A percentile compares a stretch with the other conserved stretches of the same genome.
These are phyloP conservation scores for Lepidocolaptes lacrymiger DNA, from an alignment of 2,797 vertebrate species.

Conservation along the genomic window DNA sequence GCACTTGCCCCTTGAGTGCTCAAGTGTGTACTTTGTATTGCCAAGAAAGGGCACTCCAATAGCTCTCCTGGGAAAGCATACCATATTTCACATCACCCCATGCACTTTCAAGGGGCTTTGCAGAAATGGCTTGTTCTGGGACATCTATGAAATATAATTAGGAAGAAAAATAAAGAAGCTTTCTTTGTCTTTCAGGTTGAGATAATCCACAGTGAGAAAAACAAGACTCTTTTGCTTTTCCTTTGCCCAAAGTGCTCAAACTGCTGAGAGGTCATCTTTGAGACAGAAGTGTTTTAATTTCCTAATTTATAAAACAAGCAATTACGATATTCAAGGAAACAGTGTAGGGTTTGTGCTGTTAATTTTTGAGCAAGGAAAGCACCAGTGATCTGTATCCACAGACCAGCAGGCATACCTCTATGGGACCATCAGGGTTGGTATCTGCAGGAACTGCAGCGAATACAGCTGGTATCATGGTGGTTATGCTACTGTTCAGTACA, in stretches of 20 bases:
- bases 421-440: not conserved
- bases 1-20: constrained; percentile 62
- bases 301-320: constrained; percentile 6
- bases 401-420: not conserved
- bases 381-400: not conserved
- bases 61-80: constrained; percentile 63
- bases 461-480: not conserved
- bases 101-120: constrained; percentile 48
- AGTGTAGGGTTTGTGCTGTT: not conserved
- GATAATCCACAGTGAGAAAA: constrained; percentile 27
- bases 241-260: not conserved
- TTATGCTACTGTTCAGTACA: not conserved
- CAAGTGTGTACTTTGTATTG: constrained; percentile 60
- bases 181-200: constrained; percentile 31
- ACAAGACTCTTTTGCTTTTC: not conserved
- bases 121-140: constrained; percentile 50
- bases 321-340: not conserved
- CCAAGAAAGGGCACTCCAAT: constrained; percentile 65
- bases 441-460: not conserved
- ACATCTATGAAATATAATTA: constrained; percentile 63
- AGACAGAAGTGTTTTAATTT: constrained; percentile 22
- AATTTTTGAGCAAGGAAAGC: not conserved
- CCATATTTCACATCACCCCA: constrained; percentile 49
- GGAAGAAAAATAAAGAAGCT: constrained; percentile 54
- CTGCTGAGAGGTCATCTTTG: not conserved